phyloP scores from a whole-genome alignment of 2,888 invertebrate species.

The Orthosia cruda region DNA sequence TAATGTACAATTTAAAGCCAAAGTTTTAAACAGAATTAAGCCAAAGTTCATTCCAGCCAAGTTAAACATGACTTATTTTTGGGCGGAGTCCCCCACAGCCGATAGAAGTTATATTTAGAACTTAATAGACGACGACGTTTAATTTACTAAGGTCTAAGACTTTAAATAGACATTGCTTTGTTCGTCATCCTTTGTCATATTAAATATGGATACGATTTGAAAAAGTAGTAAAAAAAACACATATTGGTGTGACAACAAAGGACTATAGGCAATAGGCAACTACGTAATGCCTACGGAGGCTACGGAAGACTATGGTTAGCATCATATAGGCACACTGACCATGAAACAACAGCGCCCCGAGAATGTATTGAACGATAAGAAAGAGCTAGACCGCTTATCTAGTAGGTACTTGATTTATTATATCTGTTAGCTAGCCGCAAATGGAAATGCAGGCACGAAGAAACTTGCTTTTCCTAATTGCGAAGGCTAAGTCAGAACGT shows the following conservation, averaged over 20 bases:
- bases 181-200: constrained; percentile 14
- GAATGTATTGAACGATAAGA: constrained; percentile 40
- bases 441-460: constrained; percentile 40
- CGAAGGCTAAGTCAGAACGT: constrained; percentile 13
- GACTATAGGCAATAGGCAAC: not conserved
- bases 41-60: constrained; percentile 25
- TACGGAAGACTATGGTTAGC: constrained; percentile 29
- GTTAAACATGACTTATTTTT: constrained; percentile 4
- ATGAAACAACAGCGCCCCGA: constrained; percentile 45
- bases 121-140: not conserved
- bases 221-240: not conserved
- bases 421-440: constrained; percentile 20
- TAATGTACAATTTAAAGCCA: constrained; percentile 6
- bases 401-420: constrained; percentile 52
- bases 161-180: constrained; percentile 16
- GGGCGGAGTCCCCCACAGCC: constrained; percentile 19
- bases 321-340: constrained; percentile 34
- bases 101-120: constrained; percentile 37
- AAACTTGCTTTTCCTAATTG: constrained; percentile 36
- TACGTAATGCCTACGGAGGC: constrained; percentile 28
- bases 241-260: not conserved
- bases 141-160: not conserved
- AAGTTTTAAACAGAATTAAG: constrained; percentile 1
- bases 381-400: constrained; percentile 44
- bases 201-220: not conserved